Base-by-base conservation (phyloP, 2,888 invertebrate genomes). In the Drosophila nr. fundita region DNA sequence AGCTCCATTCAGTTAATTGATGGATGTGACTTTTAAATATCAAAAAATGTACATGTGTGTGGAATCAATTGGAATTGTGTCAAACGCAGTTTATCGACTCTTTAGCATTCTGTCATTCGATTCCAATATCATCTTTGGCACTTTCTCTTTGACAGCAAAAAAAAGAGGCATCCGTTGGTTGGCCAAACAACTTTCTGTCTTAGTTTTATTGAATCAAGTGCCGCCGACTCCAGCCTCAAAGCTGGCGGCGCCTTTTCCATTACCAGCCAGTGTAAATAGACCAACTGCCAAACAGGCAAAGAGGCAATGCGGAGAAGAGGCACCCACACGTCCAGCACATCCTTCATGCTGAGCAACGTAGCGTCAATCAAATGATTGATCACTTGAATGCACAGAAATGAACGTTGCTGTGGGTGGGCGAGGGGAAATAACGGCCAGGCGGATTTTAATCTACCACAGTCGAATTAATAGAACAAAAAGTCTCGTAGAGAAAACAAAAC, bases 351-450 rank as follows among this genome's bases (percentile, higher is more conserved):
- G 76, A 57, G 82, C 75, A 78, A 65, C 55, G 74, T 61, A 67
- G 80, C 81, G 84, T 89, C 87, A 87, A 87, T 87, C 82, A 80
- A 84, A 79, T 87, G 87, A 87, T 87, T 87, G 87, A 87, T 87
- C 83, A 81, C 87, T 77, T 71, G 68, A 78, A 68, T 75, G 80
- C 76, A 76, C 79, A 76, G 61, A 57, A 64, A 76, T 67, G 66
- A 68, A 53, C 55, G 59, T 48, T 40, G 42, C n/a, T 27, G 21
- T 29, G 10, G 6, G 24, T 30, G 7, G 32, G 29, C 2, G 50
- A 42, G 34, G 11, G 32, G 34, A 4, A 55, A 27, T 6, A 34
- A 21, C n/a, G 48, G 18, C n/a, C 60, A 55, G 73, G 48, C 61
- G 62, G 81, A 85, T 87, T 87, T 85, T 78, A 79, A 87, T 87